Percentiles rank a stretch among this genome's conserved stretches.
phyloP scores from a whole-genome alignment of 2,888 invertebrate species.

The Pollenia angustigena region DNA sequence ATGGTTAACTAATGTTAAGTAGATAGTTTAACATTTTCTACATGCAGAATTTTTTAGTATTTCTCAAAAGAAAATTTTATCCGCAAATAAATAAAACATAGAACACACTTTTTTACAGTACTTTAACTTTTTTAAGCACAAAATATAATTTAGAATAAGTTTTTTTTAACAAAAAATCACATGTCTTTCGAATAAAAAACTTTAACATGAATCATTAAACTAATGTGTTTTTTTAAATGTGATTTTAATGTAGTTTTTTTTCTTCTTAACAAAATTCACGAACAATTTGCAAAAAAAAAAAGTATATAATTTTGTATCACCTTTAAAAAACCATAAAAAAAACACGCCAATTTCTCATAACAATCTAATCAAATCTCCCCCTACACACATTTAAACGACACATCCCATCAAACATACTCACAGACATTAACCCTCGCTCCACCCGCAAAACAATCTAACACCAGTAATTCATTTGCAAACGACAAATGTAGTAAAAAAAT shows the following conservation, averaged over 20 bases:
- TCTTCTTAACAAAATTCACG: neutral
- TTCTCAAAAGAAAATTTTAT: too few species aligned
- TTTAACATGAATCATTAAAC: slow-evolving; percentile 64
- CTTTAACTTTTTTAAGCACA: too few species aligned
- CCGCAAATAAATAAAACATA: too few species aligned
- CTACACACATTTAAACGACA: slow-evolving; percentile 38
- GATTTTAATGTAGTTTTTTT: neutral
- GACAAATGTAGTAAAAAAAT: slow-evolving; percentile 64
- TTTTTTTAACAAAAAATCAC: slow-evolving; percentile 8
- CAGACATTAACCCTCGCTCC: neutral
- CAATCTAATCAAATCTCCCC: slow-evolving; percentile 31
- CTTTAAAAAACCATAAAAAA: slow-evolving; percentile 13
- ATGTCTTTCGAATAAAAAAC: slow-evolving; percentile 38
- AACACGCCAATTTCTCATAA: slow-evolving; percentile 39
- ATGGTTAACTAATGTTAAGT: too few species aligned
- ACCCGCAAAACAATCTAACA: neutral
- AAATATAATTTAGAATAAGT: neutral
- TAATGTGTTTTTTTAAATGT: slow-evolving; percentile 44
- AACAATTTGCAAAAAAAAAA: slow-evolving; percentile 16
- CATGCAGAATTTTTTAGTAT: too few species aligned
- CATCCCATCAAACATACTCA: neutral
- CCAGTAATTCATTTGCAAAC: slow-evolving; percentile 38
- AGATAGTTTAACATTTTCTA: too few species aligned
- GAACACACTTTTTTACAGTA: too few species aligned
- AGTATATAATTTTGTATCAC: slow-evolving; percentile 41